phyloP scores from a whole-genome alignment of 2,888 invertebrate species.

The Tetheella fluctuosa region DNA sequence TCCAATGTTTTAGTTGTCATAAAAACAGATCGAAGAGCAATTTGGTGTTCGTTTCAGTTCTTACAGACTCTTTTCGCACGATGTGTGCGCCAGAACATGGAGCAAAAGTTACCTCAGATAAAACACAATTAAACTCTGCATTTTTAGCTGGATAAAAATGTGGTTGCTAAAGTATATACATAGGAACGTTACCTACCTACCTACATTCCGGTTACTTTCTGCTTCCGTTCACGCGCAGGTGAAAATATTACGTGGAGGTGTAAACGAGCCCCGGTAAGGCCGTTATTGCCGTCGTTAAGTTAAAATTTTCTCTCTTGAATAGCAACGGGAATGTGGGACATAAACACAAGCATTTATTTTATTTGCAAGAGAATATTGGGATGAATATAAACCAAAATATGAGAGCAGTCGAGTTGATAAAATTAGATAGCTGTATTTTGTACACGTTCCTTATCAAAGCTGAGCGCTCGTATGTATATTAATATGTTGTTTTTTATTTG shows the following conservation, averaged over 20 bases:
- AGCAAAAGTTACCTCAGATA: constrained; percentile 47
- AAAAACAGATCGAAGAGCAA: background rate
- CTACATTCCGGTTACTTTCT: constrained; percentile 54
- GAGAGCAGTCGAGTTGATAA: constrained; percentile 21
- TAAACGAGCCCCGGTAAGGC: constrained; percentile 65
- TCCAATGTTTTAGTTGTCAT: background rate
- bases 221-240: constrained; percentile 61
- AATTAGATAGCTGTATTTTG: constrained; percentile 29
- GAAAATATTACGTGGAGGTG: constrained; percentile 69
- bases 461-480: background rate
- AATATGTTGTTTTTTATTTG: background rate
- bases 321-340: constrained; percentile 62
- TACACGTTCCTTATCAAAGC: constrained; percentile 20
- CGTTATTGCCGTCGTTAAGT: constrained; percentile 74
- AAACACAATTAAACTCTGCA: constrained; percentile 46
- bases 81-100: constrained; percentile 12
- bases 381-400: constrained; percentile 42
- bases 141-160: constrained; percentile 46
- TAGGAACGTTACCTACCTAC: constrained; percentile 53
- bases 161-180: constrained; percentile 40
- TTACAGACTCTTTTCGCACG: background rate
- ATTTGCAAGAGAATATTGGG: constrained; percentile 63
- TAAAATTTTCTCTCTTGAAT: constrained; percentile 73
- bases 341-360: constrained; percentile 69
- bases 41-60: background rate